phyloP scores from a whole-genome alignment of 2,888 invertebrate species.

The Apamea epomidion region DNA sequence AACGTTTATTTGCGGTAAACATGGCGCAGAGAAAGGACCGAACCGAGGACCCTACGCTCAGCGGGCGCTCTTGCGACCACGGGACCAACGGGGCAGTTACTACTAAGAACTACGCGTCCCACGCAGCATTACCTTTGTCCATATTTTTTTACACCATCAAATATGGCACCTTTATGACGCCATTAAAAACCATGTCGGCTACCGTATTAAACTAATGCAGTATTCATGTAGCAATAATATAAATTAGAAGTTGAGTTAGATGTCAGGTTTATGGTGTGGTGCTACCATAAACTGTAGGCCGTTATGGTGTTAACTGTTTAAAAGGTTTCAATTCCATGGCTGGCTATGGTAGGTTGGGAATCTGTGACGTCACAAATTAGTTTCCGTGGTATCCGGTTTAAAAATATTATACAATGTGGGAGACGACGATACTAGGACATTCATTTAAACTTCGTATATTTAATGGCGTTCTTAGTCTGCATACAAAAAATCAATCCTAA shows the following conservation, averaged over 20 bases:
- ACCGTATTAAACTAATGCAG: constrained; percentile 61
- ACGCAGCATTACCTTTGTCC: background rate
- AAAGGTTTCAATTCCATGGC: constrained; percentile 24
- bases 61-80: background rate
- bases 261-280: constrained; percentile 45
- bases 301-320: constrained; percentile 48
- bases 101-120: background rate
- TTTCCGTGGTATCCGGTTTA: background rate
- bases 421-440: too few relatives aligned
- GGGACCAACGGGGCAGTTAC: background rate
- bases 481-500: too few relatives aligned
- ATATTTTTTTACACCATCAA: constrained; percentile 25
- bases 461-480: too few relatives aligned
- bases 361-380: background rate
- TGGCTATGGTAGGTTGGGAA: background rate
- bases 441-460: too few relatives aligned
- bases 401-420: background rate
- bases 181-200: constrained; percentile 41
- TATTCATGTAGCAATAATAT: constrained; percentile 59
- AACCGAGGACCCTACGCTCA: background rate
- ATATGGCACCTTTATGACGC: constrained; percentile 5
- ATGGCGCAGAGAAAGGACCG: background rate
- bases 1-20: too few relatives aligned
- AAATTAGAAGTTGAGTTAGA: constrained; percentile 46
- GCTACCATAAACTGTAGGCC: background rate